These are phyloP conservation scores for Microchrysa polita DNA, from an alignment of 2,888 invertebrate species.

Conservation along the genomic window DNA sequence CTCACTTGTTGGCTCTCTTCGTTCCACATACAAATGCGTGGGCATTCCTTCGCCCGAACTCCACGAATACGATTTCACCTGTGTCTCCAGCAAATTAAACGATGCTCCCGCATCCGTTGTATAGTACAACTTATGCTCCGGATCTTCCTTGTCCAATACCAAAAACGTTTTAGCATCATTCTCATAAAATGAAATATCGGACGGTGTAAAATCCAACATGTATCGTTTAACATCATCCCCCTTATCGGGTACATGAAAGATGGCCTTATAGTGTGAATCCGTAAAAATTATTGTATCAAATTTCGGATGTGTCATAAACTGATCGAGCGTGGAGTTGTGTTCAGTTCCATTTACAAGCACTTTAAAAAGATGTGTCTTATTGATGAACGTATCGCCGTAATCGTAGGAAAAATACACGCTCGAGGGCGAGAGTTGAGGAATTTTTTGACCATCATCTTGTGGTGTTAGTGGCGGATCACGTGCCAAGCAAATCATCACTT, in stretches of 20 bases:
- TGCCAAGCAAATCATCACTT: slow-evolving; percentile 87
- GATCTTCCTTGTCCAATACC: slow-evolving; percentile 77
- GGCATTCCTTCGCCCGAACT: slow-evolving; percentile 67
- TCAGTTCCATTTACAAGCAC: slow-evolving; percentile 67
- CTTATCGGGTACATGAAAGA: slow-evolving; percentile 81
- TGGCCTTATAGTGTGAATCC: slow-evolving; percentile 78
- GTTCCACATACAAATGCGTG: slow-evolving; percentile 73
- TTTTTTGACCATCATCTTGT: slow-evolving; percentile 54
- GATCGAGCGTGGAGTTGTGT: slow-evolving; percentile 77
- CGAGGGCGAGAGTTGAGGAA: slow-evolving; percentile 76
- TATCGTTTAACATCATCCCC: slow-evolving; percentile 73
- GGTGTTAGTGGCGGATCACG: slow-evolving; percentile 71
- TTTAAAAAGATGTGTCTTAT: slow-evolving; percentile 76
- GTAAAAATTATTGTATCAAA: slow-evolving; percentile 85
- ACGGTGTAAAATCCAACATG: slow-evolving; percentile 78
- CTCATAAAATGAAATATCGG: slow-evolving; percentile 80
- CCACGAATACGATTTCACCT: slow-evolving; percentile 84
- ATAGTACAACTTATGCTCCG: slow-evolving; percentile 75
- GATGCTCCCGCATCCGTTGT: slow-evolving; percentile 79
- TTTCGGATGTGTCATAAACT: slow-evolving; percentile 86
- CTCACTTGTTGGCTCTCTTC: slow-evolving; percentile 71
- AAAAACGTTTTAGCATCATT: slow-evolving; percentile 75
- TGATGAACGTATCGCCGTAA: slow-evolving; percentile 82
- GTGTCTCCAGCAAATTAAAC: slow-evolving; percentile 75
- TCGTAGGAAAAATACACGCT: slow-evolving; percentile 83